These are phyloP conservation scores for Phoxinus dragarum DNA, from an alignment of 2,797 vertebrate species.

Conservation along the genomic window DNA sequence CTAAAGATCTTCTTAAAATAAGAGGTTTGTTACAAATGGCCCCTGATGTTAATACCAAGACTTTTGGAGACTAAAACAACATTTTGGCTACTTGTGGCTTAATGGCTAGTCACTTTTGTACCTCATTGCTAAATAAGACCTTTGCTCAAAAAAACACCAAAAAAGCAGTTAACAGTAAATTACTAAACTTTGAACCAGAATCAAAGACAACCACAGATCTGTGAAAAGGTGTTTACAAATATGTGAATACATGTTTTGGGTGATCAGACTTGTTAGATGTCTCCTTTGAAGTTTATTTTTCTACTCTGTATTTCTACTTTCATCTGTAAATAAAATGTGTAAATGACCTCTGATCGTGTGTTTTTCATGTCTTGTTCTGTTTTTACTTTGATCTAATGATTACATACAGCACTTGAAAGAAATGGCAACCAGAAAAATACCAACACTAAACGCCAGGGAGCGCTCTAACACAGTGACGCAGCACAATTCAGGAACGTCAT, in stretches of 20 bases:
- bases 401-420: background rate
- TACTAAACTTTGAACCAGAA: background rate
- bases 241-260: background rate
- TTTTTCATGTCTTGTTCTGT: background rate
- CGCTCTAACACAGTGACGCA: background rate
- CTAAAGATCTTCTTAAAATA: background rate
- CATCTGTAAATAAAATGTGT: conserved; percentile 23
- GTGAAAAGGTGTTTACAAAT: conserved; percentile 18
- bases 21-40: background rate
- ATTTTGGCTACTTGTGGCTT: background rate
- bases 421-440: background rate
- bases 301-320: conserved; percentile 34
- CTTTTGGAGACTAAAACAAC: background rate
- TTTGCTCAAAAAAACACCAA: background rate
- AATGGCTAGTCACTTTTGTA: background rate
- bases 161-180: background rate
- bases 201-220: background rate
- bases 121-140: background rate
- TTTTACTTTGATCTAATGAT: background rate
- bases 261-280: background rate
- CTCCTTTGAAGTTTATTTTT: conserved; percentile 2
- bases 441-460: background rate
- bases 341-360: background rate
- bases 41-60: background rate
- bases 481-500: background rate